A percentile compares a stretch with the other conserved stretches of the same genome.
phyloP scores from a whole-genome alignment of 1,140 invertebrate species.

The Sycobia sp. region DNA sequence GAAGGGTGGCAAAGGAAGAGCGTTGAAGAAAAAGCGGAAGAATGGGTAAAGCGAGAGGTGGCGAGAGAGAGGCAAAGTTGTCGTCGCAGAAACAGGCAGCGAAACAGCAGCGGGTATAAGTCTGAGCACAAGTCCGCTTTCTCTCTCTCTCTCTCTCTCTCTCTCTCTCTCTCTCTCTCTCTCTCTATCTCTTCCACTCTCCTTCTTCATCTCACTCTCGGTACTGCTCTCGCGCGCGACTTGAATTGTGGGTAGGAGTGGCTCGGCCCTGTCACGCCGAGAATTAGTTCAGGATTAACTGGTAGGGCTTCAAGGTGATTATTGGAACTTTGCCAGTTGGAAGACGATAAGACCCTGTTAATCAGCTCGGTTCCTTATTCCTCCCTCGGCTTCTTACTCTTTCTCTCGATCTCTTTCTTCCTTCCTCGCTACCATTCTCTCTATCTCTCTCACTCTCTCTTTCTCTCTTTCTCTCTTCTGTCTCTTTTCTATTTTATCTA shows the following conservation, averaged over 20 bases:
- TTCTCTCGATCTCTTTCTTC: slow-evolving; percentile 4
- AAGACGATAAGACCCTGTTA: slow-evolving; percentile 54
- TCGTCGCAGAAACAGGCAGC: background rate
- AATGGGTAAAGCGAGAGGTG: too few relatives aligned
- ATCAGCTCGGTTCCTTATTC: slow-evolving; percentile 45
- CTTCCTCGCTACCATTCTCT: background rate
- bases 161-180: too few relatives aligned
- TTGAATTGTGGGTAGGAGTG: slow-evolving; percentile 19
- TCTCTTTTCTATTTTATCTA: too few relatives aligned
- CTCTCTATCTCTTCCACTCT: too few relatives aligned
- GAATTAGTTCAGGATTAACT: slow-evolving; percentile 56
- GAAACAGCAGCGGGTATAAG: too few relatives aligned
- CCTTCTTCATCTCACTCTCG: too few relatives aligned
- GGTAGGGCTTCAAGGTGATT: slow-evolving; percentile 54
- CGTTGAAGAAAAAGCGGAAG: too few relatives aligned
- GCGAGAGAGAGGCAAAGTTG: too few relatives aligned
- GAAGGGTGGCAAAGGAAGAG: too few relatives aligned
- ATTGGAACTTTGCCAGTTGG: slow-evolving; percentile 54
- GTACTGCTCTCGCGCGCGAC: background rate
- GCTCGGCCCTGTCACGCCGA: slow-evolving; percentile 44
- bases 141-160: too few relatives aligned
- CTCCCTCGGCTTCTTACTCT: slow-evolving; percentile 5
- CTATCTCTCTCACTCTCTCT: background rate
- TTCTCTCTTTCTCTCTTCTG: background rate
- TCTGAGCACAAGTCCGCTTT: too few relatives aligned